These are phyloP conservation scores for Hedya salicella DNA, from an alignment of 2,888 invertebrate genomes.

Conservation along the genomic window DNA sequence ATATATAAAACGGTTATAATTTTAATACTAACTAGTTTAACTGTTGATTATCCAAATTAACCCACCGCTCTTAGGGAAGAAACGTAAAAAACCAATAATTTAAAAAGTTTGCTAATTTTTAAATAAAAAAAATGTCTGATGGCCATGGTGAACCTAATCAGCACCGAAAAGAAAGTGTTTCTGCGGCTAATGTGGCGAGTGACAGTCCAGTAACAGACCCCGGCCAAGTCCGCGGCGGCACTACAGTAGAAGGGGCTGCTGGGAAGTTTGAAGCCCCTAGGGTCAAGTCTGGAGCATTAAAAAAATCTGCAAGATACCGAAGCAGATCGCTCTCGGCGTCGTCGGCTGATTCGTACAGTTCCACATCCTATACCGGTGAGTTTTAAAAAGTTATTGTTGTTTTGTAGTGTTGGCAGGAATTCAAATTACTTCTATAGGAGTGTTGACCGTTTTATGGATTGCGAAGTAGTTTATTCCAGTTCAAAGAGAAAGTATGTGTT, in stretches of 20 bases:
- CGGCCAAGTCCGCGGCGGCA: conserved; percentile 84
- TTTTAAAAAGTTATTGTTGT: conserved; percentile 40
- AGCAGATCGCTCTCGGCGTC: conserved; percentile 97
- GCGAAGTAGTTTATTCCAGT: not conserved
- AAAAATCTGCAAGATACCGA: conserved; percentile 94
- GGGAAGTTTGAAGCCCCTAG: conserved; percentile 77
- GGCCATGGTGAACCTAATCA: conserved; percentile 71
- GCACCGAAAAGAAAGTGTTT: conserved; percentile 74
- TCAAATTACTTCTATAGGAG: conserved; percentile 10
- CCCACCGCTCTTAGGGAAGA: conserved; percentile 15
- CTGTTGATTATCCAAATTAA: conserved; percentile 34
- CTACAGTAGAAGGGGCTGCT: conserved; percentile 66
- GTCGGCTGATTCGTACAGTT: conserved; percentile 97
- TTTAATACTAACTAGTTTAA: conserved; percentile 37
- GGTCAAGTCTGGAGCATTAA: conserved; percentile 89
- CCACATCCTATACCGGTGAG: conserved; percentile 88
- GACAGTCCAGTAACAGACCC: conserved; percentile 92
- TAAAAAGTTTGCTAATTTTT: conserved; percentile 14
- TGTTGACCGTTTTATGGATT: conserved; percentile 3
- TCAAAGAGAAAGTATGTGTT: not conserved
- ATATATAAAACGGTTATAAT: conserved; percentile 41
- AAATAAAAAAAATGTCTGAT: conserved; percentile 68
- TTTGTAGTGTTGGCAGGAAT: conserved; percentile 33
- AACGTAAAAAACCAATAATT: conserved; percentile 6
- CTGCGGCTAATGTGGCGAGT: conserved; percentile 82